Evolutionary conservation across 2,888 invertebrate genomes (phyloP), one percentile per base, ranked within the genome.

Genomic region (Caenorhabditis imperialis): DNA sequence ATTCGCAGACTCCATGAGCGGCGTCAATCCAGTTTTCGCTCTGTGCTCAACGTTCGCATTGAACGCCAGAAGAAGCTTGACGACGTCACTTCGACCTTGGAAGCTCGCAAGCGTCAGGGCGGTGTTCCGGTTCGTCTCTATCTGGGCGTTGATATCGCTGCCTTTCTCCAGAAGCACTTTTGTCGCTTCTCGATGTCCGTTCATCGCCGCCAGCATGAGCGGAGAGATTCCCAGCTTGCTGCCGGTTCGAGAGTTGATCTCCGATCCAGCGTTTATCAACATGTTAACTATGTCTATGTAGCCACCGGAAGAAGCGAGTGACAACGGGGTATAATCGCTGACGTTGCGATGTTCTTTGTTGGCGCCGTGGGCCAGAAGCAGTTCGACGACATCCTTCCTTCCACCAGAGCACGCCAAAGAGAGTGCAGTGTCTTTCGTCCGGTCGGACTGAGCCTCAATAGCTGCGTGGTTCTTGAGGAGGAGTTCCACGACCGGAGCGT

Each of bases 31-130:
- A 61, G 98, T 98, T 93, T 98, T 98, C 5, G 99, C 98, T 82
- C 99, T 92, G 90, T 99, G 99, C 90, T 99, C 99, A 47, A 99
- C 96, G 90, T 99, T 98, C 25, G 99, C 98, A 89, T 96, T 94
- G 80, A 96, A 92, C 89, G 98, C 96, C 14, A 99, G 92, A 62
- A 99, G 91, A 61, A 99, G 91, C 89, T 95, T 94, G 55, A 99
- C 99, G 51, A 99, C 99, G 89, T 99, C 99, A 89, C 97, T 96
- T 42, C 98, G 92, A 81, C 99, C 82, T 77, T 74, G 74, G 47
- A 74, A 74, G 47, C 61, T 55, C 37, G 99, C 99, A 83, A 99
- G 92, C 37, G 98, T 99, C 82, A 99, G 91, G 27, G 99, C 99
- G 25, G 99, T 99, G 90, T 99, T 99, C 62, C 79, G 92, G 90